Conservation (phyloP, 92 coral and sea anemone species). For the Anthopleura xanthogrammica region DNA sequence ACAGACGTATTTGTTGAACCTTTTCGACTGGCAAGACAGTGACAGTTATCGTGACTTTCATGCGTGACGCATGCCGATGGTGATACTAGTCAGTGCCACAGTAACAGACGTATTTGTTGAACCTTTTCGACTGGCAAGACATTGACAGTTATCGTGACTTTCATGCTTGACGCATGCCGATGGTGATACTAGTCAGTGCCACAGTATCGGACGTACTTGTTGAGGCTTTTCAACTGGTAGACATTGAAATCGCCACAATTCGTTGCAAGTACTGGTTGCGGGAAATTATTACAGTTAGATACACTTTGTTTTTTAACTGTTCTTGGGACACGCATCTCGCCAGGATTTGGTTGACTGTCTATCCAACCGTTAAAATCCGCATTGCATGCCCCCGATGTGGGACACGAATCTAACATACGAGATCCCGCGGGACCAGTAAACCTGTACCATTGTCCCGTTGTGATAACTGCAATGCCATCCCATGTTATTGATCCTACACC, state of each 20-base stretch:
- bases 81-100: constrained; percentile 35
- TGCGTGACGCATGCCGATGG: not conserved
- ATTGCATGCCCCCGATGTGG: constrained; percentile 22
- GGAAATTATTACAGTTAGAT: constrained; percentile 1
- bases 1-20: constrained; percentile 19
- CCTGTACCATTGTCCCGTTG: constrained; percentile 44
- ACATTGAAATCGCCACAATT: constrained; percentile 44
- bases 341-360: constrained; percentile 39
- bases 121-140: not conserved
- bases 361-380: constrained; percentile 42
- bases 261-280: constrained; percentile 16
- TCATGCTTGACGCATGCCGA: not conserved
- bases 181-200: constrained; percentile 19
- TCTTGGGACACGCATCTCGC: constrained; percentile 33
- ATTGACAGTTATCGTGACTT: not conserved
- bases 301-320: constrained; percentile 5
- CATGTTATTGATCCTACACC: not conserved
- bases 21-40: not conserved
- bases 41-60: too few relatives aligned
- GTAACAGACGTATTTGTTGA: constrained; percentile 33
- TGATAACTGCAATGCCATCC: constrained; percentile 13
- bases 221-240: constrained; percentile 23
- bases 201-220: constrained; percentile 47
- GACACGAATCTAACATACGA: constrained; percentile 32
- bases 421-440: constrained; percentile 45